Evolutionary conservation across 2,113 vertebrate species (phyloP).

Genomic region (Myanophis thanlyinensis): DNA sequence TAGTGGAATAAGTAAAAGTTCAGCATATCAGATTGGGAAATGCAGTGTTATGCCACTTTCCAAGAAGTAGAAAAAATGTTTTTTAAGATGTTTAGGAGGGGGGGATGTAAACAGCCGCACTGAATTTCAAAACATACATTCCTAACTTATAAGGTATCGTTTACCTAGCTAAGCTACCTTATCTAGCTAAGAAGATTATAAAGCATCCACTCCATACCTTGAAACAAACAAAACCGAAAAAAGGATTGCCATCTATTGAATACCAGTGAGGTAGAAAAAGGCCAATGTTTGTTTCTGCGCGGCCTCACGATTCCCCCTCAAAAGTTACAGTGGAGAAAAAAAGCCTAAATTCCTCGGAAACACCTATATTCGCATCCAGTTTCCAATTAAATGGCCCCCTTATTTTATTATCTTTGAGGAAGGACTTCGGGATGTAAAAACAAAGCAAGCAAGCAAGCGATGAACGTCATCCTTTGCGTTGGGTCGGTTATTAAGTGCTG

Average conservation of each 20-base stretch:
- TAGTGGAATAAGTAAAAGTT: rapidly evolving
- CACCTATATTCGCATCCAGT: neutral
- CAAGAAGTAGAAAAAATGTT: neutral
- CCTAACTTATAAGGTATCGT: neutral
- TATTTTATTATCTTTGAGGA: neutral
- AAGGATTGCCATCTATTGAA: neutral
- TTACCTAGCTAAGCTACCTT: neutral
- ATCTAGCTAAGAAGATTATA: neutral
- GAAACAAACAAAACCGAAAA: neutral
- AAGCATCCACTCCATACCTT: neutral
- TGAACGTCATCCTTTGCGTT: neutral
- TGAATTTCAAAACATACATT: neutral
- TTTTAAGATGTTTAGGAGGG: too few species aligned
- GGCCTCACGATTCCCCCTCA: neutral
- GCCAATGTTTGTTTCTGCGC: neutral
- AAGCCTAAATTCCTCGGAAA: neutral
- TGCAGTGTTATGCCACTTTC: neutral
- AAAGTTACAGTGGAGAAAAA: neutral
- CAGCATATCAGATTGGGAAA: neutral
- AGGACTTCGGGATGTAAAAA: neutral
- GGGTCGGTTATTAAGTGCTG: neutral
- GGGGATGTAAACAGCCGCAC: neutral
- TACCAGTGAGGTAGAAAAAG: neutral
- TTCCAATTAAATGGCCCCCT: neutral
- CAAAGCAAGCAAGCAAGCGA: neutral